Evolutionary conservation across 35 echinoderm and acorn worm genomes (phyloP).

Genomic region (Ptychodera flava): DNA sequence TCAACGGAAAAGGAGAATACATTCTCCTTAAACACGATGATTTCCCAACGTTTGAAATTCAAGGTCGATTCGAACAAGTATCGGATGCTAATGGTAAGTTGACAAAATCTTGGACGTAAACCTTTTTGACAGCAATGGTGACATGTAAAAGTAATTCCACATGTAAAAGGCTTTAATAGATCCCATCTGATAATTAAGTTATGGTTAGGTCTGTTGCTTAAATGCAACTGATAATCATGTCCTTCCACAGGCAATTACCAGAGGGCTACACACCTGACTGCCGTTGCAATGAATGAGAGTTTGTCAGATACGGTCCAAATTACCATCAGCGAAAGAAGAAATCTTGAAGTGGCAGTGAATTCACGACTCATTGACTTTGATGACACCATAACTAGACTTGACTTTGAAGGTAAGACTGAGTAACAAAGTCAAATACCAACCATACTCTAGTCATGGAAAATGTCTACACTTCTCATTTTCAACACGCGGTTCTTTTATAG

Average conservation of each 20-base stretch:
- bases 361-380: not conserved
- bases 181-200: too few species aligned
- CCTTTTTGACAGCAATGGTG: too few species aligned
- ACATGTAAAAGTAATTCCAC: too few species aligned
- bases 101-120: too few species aligned
- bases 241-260: not conserved
- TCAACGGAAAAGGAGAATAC: slow-evolving; percentile 53
- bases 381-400: not conserved
- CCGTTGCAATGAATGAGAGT: not conserved
- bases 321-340: not conserved
- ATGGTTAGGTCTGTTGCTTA: too few species aligned
- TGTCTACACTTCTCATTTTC: too few species aligned
- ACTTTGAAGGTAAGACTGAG: not conserved
- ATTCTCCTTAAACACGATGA: slow-evolving; percentile 2
- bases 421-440: too few species aligned
- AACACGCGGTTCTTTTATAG: too few species aligned
- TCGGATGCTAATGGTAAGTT: too few species aligned
- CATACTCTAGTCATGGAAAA: too few species aligned
- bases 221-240: too few species aligned
- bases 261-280: not conserved
- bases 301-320: not conserved
- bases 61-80: not conserved
- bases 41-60: not conserved
- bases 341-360: not conserved
- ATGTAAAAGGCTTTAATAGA: too few species aligned